Evolutionary conservation across 1,140 invertebrate species (phyloP), one percentile per base, ranked within the genome.

Genomic region (Centruroides vittatus): DNA sequence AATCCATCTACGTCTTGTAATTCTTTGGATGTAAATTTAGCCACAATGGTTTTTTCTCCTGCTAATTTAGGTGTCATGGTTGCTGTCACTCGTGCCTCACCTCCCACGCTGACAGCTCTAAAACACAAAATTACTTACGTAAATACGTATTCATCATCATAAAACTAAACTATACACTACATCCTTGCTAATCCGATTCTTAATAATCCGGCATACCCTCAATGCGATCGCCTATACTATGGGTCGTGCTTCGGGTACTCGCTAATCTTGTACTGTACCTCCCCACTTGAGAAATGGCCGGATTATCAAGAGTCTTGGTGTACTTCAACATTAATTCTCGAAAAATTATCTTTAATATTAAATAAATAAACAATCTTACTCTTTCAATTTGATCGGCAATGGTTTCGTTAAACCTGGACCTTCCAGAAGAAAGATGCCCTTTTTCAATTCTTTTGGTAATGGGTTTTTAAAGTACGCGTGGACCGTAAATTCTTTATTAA

Each of bases 1-100:
- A 85, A 89, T 8, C 89, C 89, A 70, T 92, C 88, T 1, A 90
- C 85, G 69, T 91, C 89, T 53, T 83, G 80, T 51, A 93, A 75
- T 72, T 92, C 86, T 62, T 83, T 86, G 4, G 85, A 88, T 49
- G 76, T 78, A 71, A 93, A 93, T 72, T 90, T 92, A 1, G 84
- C 86, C 47, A 82, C 80, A 60, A 93, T 81, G 4, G 86, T 86
- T 63, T 84, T 83, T 13, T 81, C 80, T 1, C 89, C 89, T 1
- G 78, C 78, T 67, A 81, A 79, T 4, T 78, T 81, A 4, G 88
- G 87, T 0, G 76, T 82, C 67, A 90, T 78, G 61, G 81, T 82
- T 65, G 89, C 88, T 4, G 80, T 76, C 1, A 82, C 83, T 61
- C 77, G 78, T 0, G 82, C 86, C 23, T 80, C 78, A n/a, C 77